A percentile compares a stretch with the other conserved stretches of the same genome.
Conservation (phyloP, 2,113 vertebrate genomes). For the Sinocyclocheilus rhinocerous region DNA sequence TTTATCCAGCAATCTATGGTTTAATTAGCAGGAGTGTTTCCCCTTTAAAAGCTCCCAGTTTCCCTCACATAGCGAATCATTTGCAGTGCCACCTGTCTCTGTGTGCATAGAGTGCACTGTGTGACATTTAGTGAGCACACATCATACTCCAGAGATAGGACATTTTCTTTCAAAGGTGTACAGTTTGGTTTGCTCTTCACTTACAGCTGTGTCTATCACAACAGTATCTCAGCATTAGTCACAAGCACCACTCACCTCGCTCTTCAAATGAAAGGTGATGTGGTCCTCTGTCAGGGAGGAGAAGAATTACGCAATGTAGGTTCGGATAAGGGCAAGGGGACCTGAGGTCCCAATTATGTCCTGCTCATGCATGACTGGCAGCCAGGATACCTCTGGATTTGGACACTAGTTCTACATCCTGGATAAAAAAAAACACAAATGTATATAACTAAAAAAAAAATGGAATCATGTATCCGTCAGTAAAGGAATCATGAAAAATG, state of each 20-base stretch:
- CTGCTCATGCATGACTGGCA: neutral
- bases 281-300: conserved; percentile 14
- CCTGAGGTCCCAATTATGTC: neutral
- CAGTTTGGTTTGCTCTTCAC: conserved; percentile 23
- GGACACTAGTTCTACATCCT: neutral
- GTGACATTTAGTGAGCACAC: conserved; percentile 40
- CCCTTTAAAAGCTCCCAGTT: neutral
- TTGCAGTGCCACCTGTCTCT: conserved; percentile 25
- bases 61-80: neutral
- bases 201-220: conserved; percentile 15
- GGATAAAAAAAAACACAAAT: neutral
- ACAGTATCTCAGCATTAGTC: conserved; percentile 25
- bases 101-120: conserved; percentile 12
- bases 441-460: too few species aligned
- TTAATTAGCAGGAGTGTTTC: conserved; percentile 6
- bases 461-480: too few species aligned
- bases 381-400: neutral
- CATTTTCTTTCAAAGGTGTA: conserved; percentile 25
- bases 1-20: neutral
- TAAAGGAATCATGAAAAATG: neutral
- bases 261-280: conserved; percentile 31
- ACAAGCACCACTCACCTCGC: conserved; percentile 23
- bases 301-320: neutral
- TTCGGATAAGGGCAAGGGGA: neutral
- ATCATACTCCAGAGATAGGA: conserved; percentile 32